Percentiles rank a stretch among this genome's conserved stretches.
These are phyloP conservation scores for Girardia tigrina DNA, from an alignment of 2,888 invertebrate species.

Conservation along the genomic window DNA sequence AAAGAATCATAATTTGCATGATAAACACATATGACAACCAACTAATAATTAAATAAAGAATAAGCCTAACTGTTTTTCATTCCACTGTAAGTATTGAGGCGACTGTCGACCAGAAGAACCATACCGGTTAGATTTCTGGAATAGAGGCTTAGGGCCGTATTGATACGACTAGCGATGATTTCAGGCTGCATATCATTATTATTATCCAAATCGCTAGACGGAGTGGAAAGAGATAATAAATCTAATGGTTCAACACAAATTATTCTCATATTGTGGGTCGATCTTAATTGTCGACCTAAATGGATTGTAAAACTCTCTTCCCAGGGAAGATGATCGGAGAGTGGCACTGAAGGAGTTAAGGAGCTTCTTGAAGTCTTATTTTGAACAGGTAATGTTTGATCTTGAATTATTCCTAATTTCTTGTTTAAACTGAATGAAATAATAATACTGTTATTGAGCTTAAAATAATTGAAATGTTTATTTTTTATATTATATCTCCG, in stretches of 20 bases:
- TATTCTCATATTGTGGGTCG: constrained; percentile 89
- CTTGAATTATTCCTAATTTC: background rate
- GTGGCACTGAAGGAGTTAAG: background rate
- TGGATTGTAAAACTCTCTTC: constrained; percentile 96
- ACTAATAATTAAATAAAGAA: background rate
- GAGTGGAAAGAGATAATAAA: constrained; percentile 52
- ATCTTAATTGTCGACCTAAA: constrained; percentile 84
- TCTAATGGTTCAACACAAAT: constrained; percentile 70
- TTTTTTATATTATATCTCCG: no score
- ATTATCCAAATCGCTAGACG: background rate
- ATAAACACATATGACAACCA: no score
- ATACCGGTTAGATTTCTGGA: constrained; percentile 74
- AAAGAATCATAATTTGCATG: no score
- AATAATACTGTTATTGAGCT: no score
- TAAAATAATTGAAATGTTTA: no score
- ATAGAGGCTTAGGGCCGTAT: constrained; percentile 82
- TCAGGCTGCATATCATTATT: constrained; percentile 13
- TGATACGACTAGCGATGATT: constrained; percentile 63
- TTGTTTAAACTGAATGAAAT: background rate
- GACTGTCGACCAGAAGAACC: constrained; percentile 64
- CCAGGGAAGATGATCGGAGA: constrained; percentile 52
- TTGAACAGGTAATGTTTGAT: background rate
- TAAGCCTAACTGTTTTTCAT: constrained; percentile 55
- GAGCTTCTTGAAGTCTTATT: background rate
- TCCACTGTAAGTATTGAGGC: constrained; percentile 58